A percentile compares a stretch with the other conserved stretches of the same genome.
Conservation (phyloP, 1,140 invertebrate genomes). For the Drosophila fuyamai region DNA sequence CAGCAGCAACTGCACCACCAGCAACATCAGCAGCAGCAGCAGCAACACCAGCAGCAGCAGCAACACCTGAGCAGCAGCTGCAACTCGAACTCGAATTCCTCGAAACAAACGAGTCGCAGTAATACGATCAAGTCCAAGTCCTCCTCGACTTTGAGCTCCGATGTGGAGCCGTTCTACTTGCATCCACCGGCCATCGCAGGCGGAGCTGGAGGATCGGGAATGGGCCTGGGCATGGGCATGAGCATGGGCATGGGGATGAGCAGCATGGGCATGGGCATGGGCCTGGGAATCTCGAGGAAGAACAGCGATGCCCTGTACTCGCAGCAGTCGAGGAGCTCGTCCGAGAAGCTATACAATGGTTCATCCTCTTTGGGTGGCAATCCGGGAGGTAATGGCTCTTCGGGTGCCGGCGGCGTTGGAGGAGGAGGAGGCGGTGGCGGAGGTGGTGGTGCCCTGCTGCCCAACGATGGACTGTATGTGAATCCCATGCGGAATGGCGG, state of each 20-base stretch:
- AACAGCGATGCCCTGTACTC: slow-evolving; percentile 73
- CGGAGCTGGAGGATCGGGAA: slow-evolving; percentile 26
- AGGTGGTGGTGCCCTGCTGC: slow-evolving; percentile 66
- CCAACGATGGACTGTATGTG: slow-evolving; percentile 91
- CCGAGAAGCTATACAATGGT: slow-evolving; percentile 82
- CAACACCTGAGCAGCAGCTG: slow-evolving; percentile 73
- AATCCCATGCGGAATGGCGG: slow-evolving; percentile 89
- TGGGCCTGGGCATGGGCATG: slow-evolving; percentile 6
- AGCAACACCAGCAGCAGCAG: slow-evolving; percentile 51
- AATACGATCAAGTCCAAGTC: slow-evolving; percentile 84
- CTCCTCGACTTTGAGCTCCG: slow-evolving; percentile 81
- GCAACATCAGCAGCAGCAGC: slow-evolving; percentile 47
- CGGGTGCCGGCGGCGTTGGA: slow-evolving; percentile 16
- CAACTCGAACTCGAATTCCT: slow-evolving; percentile 84
- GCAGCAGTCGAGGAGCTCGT: slow-evolving; percentile 78
- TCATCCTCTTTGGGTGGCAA: slow-evolving; percentile 26
- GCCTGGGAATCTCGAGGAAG: slow-evolving; percentile 60
- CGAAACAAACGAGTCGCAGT: slow-evolving; percentile 80
- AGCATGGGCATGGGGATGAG: slow-evolving; percentile 11
- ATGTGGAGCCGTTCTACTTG: slow-evolving; percentile 89
- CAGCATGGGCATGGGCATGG: slow-evolving; percentile 22
- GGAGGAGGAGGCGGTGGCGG: slow-evolving; percentile 31
- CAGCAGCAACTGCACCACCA: slow-evolving; percentile 54
- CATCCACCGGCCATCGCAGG: slow-evolving; percentile 87
- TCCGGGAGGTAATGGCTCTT: slow-evolving; percentile 19